Percentiles rank a stretch among this genome's conserved stretches.
phyloP scores from a whole-genome alignment of 53 echinoderm and acorn worm genomes.

The Actinopyga echinites region DNA sequence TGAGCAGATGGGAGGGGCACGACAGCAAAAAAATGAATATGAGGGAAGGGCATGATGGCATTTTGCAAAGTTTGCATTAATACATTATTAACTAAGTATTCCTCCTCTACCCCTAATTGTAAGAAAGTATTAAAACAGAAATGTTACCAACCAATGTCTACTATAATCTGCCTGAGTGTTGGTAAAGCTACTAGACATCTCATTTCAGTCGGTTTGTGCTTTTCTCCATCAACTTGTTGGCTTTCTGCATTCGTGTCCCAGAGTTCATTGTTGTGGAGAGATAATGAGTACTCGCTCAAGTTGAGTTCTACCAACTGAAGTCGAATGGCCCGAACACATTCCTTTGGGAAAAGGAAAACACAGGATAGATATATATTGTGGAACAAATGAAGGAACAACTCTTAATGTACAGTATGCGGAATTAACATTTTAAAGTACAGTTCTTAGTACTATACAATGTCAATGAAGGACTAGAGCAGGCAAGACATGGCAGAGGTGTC shows the following conservation, averaged over 20 bases:
- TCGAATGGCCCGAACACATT: constrained; percentile 64
- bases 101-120: neutral
- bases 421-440: too few species aligned
- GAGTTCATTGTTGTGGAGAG: constrained; percentile 27
- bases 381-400: too few species aligned
- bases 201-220: constrained; percentile 46
- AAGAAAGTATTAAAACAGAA: neutral
- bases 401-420: too few species aligned
- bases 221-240: neutral
- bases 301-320: constrained; percentile 79
- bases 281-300: constrained; percentile 85
- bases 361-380: too few species aligned
- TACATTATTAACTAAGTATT: too few species aligned
- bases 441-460: too few species aligned
- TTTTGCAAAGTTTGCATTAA: too few species aligned
- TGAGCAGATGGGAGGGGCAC: too few species aligned
- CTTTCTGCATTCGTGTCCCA: neutral
- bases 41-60: too few species aligned
- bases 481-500: too few species aligned
- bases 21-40: too few species aligned
- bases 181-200: constrained; percentile 57
- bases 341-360: constrained; percentile 26
- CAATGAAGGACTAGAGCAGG: too few species aligned
- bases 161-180: constrained; percentile 82
- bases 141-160: constrained; percentile 77